Evolutionary conservation across 1,140 invertebrate genomes (phyloP), one percentile per base, ranked within the genome.

Genomic region (Ceratina australensis): DNA sequence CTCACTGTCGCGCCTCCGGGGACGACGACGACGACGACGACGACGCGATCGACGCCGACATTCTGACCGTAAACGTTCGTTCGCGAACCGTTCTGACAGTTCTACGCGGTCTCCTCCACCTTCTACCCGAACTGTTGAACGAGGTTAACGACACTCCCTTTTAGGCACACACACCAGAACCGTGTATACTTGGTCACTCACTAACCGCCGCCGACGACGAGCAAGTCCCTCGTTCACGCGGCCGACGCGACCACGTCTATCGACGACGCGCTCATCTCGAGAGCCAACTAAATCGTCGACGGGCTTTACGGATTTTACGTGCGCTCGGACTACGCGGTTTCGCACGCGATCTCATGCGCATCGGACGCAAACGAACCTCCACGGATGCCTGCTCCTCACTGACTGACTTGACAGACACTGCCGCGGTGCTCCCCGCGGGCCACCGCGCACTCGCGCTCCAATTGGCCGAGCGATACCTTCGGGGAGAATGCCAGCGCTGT

Each of bases 161-260:
- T n/a, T 54, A 16, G 52, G 52, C n/a, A 54, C 18, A 28, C 26
- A 61, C 74, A 66, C 33, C 33, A 10, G n/a, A 42, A 42, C 33
- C 10, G 33, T 42, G 33, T 42, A 42, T 42, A 42, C 33, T 7
- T 42, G 33, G 33, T n/a, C 33, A 33, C 65, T 50, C 65, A 42
- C 15, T 57, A 68, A 78, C 68, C 60, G 68, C 50, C 67, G 75
- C 13, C 42, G 56, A 12, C 54, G 52, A 64, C 64, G 22, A n/a
- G n/a, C n/a, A n/a, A n/a, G n/a, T n/a, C n/a, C 52, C 24, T 5
- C 66, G 8, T 79, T 79, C 68, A 67, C 77, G 71, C 77, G 63
- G 60, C 33, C 60, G 60, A 66, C 47, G 10, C 54, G 16, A 26
- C 28, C 33, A 42, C 33, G 22, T 60, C 47, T 16, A 49, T 72